Conservation (phyloP, 2,888 invertebrate species). For the Chloroclysta siterata region DNA sequence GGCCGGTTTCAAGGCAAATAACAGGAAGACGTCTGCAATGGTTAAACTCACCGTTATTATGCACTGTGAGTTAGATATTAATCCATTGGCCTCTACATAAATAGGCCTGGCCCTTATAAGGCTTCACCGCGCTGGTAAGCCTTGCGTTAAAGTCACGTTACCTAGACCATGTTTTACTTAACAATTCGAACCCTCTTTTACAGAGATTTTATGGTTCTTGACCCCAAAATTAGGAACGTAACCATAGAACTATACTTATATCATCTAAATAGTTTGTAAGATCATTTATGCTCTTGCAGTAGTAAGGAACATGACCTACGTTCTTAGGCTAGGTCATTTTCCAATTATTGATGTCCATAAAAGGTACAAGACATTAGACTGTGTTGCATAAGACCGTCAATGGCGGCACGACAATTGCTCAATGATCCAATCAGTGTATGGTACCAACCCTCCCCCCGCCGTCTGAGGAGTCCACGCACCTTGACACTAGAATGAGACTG, state of each 20-base stretch:
- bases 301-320: no score
- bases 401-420: constrained; percentile 66
- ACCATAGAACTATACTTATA: no score
- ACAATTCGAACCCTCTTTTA: neutral
- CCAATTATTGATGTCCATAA: constrained; percentile 13
- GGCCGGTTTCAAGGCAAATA: constrained; percentile 8
- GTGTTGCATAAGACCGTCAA: constrained; percentile 56
- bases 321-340: neutral
- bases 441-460: constrained; percentile 35
- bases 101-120: constrained; percentile 20
- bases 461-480: constrained; percentile 38
- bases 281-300: no score
- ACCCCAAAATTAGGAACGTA: neutral
- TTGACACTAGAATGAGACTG: constrained; percentile 49
- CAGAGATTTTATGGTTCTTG: neutral
- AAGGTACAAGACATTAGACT: constrained; percentile 6
- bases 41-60: constrained; percentile 11
- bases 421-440: constrained; percentile 72
- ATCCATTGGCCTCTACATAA: constrained; percentile 21
- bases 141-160: constrained; percentile 9
- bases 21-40: constrained; percentile 17
- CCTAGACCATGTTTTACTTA: neutral
- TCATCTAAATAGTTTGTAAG: no score
- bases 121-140: constrained; percentile 23
- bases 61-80: constrained; percentile 19